Conservation (phyloP, 2,113 vertebrate species). For the Ailuropoda melanoleuca region DNA sequence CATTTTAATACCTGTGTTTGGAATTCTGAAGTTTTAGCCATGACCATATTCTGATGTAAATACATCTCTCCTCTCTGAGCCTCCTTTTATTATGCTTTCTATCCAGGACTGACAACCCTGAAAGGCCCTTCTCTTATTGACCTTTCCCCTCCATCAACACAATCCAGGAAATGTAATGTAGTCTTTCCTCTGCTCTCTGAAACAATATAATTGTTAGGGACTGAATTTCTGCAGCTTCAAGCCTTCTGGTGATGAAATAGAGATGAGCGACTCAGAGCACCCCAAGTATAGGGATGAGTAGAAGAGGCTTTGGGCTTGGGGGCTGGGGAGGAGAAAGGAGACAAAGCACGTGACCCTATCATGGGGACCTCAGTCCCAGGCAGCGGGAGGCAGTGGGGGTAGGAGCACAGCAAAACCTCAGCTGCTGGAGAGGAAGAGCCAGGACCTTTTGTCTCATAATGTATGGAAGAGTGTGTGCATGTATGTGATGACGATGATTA, state of each 20-base stretch:
- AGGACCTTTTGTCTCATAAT: conserved; percentile 75
- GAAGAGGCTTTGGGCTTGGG: background rate
- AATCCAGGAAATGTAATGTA: background rate
- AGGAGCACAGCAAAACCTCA: conserved; percentile 56
- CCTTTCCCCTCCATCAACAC: background rate
- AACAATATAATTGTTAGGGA: background rate
- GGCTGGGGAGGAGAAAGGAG: conserved; percentile 32
- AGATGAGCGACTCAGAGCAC: background rate
- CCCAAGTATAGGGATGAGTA: background rate
- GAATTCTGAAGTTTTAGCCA: conserved; percentile 13
- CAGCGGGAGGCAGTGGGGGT: conserved; percentile 15
- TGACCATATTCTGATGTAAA: background rate
- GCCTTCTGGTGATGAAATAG: conserved; percentile 2
- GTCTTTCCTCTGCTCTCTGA: background rate
- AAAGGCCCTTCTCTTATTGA: background rate
- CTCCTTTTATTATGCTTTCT: conserved; percentile 19
- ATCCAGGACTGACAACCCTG: background rate
- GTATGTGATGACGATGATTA: conserved; percentile 80
- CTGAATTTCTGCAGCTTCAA: conserved; percentile 12
- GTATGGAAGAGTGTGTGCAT: conserved; percentile 76
- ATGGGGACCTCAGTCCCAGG: background rate
- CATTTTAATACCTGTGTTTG: conserved; percentile 29
- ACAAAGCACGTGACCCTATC: conserved; percentile 25
- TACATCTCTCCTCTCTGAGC: background rate
- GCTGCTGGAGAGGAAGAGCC: conserved; percentile 66